Evolutionary conservation across 1,140 invertebrate species (phyloP).

Genomic region (Drosophila miranda): DNA sequence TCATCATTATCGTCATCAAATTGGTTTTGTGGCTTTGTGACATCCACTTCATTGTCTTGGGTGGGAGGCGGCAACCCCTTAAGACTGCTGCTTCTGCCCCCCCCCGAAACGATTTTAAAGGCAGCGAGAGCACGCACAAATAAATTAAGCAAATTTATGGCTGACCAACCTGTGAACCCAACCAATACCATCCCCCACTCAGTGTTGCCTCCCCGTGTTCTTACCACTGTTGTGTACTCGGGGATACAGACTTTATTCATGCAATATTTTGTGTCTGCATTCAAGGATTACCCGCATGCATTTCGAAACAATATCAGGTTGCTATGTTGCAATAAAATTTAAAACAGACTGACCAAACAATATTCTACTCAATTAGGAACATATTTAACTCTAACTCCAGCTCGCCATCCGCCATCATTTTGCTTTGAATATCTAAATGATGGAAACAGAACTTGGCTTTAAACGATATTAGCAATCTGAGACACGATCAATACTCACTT

Average conservation of each 20-base stretch:
- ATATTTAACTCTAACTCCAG: background rate
- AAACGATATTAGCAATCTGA: no score
- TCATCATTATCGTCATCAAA: slow-evolving; percentile 55
- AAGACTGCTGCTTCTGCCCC: slow-evolving; percentile 26
- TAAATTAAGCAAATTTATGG: slow-evolving; percentile 79
- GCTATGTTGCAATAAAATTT: no score
- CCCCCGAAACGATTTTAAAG: slow-evolving; percentile 51
- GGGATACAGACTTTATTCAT: no score
- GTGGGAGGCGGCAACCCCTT: slow-evolving; percentile 7
- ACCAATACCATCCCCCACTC: slow-evolving; percentile 9
- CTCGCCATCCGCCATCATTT: no score
- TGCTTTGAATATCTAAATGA: no score
- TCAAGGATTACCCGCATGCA: no score
- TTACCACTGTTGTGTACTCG: slow-evolving; percentile 37
- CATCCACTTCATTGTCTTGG: slow-evolving; percentile 25
- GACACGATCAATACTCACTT: no score
- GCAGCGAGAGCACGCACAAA: slow-evolving; percentile 60
- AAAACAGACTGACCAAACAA: no score
- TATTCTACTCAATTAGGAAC: background rate
- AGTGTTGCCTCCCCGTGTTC: slow-evolving; percentile 19
- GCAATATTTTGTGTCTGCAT: no score
- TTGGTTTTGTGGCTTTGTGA: slow-evolving; percentile 73
- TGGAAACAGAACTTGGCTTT: no score
- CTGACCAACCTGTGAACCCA: slow-evolving; percentile 23
- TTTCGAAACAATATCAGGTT: no score